Percentiles rank a stretch among this genome's conserved stretches.
phyloP scores from a whole-genome alignment of 2,113 vertebrate species.

The Alligator mississippiensis region DNA sequence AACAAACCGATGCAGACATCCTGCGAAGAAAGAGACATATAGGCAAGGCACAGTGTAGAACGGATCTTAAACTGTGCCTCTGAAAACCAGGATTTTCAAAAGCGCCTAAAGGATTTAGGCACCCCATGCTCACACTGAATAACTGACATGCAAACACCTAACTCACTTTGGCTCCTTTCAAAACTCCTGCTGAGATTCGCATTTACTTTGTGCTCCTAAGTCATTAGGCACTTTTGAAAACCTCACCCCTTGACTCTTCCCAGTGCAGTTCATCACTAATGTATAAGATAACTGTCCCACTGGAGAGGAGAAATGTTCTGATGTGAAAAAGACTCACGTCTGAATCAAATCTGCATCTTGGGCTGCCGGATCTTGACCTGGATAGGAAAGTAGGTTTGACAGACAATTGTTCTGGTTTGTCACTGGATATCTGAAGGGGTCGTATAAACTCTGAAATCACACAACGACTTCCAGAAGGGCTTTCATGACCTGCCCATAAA shows the following conservation, averaged over 20 bases:
- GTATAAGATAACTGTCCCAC: too few species aligned
- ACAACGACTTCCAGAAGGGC: constrained; percentile 79
- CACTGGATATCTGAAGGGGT: constrained; percentile 86
- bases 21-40: background rate
- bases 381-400: constrained; percentile 90
- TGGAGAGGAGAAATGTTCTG: background rate
- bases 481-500: constrained; percentile 84
- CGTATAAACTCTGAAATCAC: constrained; percentile 89
- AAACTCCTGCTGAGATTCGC: background rate
- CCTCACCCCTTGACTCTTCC: background rate
- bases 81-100: background rate
- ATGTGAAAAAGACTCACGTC: constrained; percentile 80
- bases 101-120: background rate
- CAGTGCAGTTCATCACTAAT: background rate
- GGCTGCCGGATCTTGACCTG: constrained; percentile 80
- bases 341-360: constrained; percentile 87
- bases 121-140: too few species aligned
- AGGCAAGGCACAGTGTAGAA: background rate
- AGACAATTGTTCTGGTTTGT: constrained; percentile 87
- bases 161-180: background rate
- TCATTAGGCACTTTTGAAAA: background rate
- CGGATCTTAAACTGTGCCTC: background rate
- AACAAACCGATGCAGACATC: background rate
- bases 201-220: background rate
- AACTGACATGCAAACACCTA: background rate